A percentile compares a stretch with the other conserved stretches of the same genome.
Evolutionary conservation across 2,888 invertebrate species (phyloP).

Genomic region (Gisinianus flammeolus): DNA sequence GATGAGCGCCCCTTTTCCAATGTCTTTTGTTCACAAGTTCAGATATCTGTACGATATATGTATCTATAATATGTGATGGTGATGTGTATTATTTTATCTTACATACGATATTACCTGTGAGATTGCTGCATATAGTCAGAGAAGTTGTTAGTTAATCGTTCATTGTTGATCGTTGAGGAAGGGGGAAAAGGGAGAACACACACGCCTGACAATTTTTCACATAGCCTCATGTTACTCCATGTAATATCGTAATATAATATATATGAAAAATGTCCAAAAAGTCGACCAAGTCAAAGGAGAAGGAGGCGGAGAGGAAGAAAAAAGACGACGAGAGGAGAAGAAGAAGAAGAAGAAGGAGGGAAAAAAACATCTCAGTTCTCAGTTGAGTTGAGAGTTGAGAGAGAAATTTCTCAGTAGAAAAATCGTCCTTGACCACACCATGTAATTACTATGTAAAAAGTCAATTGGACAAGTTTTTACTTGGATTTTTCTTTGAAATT

Average conservation of each 20-base stretch:
- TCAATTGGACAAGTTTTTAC: constrained; percentile 38
- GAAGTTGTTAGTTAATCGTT: too few relatives aligned
- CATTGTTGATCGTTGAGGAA: too few relatives aligned
- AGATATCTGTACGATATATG: too few relatives aligned
- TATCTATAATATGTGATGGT: too few relatives aligned
- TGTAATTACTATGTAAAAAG: constrained; percentile 26
- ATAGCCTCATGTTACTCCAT: neutral
- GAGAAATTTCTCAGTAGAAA: constrained; percentile 34
- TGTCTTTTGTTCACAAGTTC: too few relatives aligned
- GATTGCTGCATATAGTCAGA: too few relatives aligned
- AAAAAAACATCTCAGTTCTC: constrained; percentile 20
- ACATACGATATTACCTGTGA: too few relatives aligned
- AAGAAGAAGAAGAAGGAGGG: neutral
- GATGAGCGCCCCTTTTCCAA: constrained; percentile 1
- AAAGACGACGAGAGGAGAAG: neutral
- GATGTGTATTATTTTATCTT: too few relatives aligned
- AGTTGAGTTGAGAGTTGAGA: too few relatives aligned
- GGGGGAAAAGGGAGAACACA: too few relatives aligned
- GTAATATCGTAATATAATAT: neutral
- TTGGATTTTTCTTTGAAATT: constrained; percentile 16
- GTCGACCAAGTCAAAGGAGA: neutral
- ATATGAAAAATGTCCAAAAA: neutral
- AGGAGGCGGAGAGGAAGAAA: neutral
- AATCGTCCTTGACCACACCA: constrained; percentile 37
- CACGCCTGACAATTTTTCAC: constrained; percentile 37